Evolutionary conservation across 2,113 vertebrate species (phyloP).

Genomic region (Amphilophus citrinellus): DNA sequence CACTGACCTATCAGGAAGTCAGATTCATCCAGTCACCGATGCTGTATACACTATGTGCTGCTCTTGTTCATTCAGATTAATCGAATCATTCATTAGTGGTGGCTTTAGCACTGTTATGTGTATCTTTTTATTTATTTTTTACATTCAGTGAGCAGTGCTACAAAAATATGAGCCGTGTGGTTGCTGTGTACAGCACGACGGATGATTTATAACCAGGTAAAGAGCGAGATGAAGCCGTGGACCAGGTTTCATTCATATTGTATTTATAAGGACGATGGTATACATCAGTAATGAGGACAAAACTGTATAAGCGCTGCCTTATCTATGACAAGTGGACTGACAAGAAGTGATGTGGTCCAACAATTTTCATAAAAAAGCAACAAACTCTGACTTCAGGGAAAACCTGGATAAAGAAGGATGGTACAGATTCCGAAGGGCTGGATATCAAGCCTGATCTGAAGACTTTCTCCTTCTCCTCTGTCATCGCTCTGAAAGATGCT

Average conservation of each 20-base stretch:
- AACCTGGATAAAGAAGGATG: slow-evolving; percentile 30
- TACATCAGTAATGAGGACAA: slow-evolving; percentile 50
- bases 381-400: neutral
- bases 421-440: slow-evolving; percentile 14
- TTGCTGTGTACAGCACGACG: neutral
- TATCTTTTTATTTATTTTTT: neutral
- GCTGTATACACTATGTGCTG: neutral
- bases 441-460: slow-evolving; percentile 45
- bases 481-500: neutral
- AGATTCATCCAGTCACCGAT: neutral
- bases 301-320: slow-evolving; percentile 61
- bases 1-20: neutral
- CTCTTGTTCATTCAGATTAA: slow-evolving; percentile 22
- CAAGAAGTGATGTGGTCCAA: slow-evolving; percentile 3
- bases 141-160: neutral
- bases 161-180: neutral
- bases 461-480: slow-evolving; percentile 27
- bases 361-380: neutral
- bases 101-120: slow-evolving; percentile 12
- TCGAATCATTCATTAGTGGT: slow-evolving; percentile 25
- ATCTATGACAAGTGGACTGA: slow-evolving; percentile 38
- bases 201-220: slow-evolving; percentile 55
- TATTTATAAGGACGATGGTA: slow-evolving; percentile 31
- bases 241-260: neutral
- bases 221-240: slow-evolving; percentile 29